Percentiles rank a stretch among this genome's conserved stretches.
phyloP scores from a whole-genome alignment of 1,140 invertebrate genomes.

The Solenopsis fugax region DNA sequence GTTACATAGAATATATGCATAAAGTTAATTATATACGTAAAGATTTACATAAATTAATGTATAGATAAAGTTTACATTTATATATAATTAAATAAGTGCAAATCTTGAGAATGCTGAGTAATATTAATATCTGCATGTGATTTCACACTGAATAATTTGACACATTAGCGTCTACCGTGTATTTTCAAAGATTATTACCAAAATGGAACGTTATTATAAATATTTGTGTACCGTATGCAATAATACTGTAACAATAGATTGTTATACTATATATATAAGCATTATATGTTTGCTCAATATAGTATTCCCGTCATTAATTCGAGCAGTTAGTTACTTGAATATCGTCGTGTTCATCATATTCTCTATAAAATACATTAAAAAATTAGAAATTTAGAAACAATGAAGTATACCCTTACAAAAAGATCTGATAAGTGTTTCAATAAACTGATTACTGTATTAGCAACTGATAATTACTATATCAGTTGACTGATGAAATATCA shows the following conservation, averaged over 20 bases:
- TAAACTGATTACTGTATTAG: too few relatives aligned
- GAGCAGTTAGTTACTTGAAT: background rate
- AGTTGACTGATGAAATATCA: too few relatives aligned
- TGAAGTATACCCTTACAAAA: background rate
- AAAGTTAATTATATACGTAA: background rate
- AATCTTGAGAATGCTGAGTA: background rate
- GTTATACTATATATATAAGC: conserved; percentile 1
- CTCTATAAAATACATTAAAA: background rate
- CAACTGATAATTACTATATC: too few relatives aligned
- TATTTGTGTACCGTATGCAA: background rate
- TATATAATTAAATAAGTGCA: background rate
- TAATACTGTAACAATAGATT: conserved; percentile 8
- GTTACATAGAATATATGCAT: conserved; percentile 5
- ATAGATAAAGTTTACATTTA: too few relatives aligned
- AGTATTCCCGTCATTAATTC: background rate
- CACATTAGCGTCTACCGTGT: background rate
- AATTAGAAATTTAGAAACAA: conserved; percentile 22
- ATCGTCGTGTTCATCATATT: background rate
- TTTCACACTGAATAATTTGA: conserved; percentile 11
- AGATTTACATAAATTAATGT: too few relatives aligned
- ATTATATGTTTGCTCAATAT: background rate
- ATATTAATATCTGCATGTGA: background rate
- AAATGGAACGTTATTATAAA: conserved; percentile 11
- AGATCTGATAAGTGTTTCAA: too few relatives aligned
- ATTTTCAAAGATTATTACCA: background rate